Base-by-base conservation (phyloP, 1,140 invertebrate species). In the Copidosoma floridanum region DNA sequence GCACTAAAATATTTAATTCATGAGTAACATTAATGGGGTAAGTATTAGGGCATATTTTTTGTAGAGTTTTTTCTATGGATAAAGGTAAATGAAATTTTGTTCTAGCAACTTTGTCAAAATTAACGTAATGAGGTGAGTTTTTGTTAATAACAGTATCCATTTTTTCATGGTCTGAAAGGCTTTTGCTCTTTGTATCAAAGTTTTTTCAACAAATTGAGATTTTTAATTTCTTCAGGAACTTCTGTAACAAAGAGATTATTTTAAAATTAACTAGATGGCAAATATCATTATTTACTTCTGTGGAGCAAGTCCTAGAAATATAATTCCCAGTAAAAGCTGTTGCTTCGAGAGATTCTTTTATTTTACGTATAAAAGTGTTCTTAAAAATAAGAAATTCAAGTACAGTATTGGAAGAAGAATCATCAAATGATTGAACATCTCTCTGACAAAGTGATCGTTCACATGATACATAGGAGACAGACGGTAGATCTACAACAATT, bases 11-110 rank as follows among this genome's bases (percentile, higher is more conserved):
- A 50, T 63, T 67, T 24, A 74, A 48, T 63, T 72, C 61, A 24
- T 56, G 58, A 40, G 70, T 63, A 16, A 29, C 11, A 67, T 68
- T 65, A 16, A 32, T 8, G 71, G 68, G 54, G 32, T 53, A 59
- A 0, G 23, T 58, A 7, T 54, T 7, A 14, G 64, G 41, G 53
- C 61, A 66, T 38, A 65, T 64, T 53, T 69, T 74, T 63, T 67
- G 63, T 21, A 64, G 52, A n/a, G 71, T 72, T 62, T 69, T 56
- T 63, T 70, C 64, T 14, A 71, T 51, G 5, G 69, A 67, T 46
- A 74, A 65, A 8, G 71, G 72, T 11, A 74, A 63, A 69, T 76
- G 68, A 64, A 75, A 74, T 5, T 66, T 70, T 60, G 60, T 62
- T 3, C 72, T 70, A 38, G 63, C 59, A n/a, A 73, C 60, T 68